These are phyloP conservation scores for Spinus olivaceus DNA, from an alignment of 2,797 vertebrate genomes.

Conservation along the genomic window DNA sequence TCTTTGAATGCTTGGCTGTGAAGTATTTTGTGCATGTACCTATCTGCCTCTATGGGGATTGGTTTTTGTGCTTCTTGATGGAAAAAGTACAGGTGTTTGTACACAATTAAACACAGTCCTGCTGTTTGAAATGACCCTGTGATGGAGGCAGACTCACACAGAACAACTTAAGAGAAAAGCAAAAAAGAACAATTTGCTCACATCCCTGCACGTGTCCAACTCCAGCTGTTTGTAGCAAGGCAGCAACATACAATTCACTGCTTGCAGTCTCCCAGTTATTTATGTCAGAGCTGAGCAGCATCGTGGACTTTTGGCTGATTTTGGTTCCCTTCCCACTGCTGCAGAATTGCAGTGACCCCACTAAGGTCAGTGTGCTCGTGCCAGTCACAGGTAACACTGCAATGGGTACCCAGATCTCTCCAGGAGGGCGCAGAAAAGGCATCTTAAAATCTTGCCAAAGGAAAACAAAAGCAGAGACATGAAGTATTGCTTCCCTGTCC, in stretches of 20 bases:
- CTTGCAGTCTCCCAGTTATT: not conserved
- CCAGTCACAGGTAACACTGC: not conserved
- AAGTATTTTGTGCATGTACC: not conserved
- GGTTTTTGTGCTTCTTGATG: not conserved
- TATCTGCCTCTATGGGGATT: not conserved
- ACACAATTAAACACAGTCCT: not conserved
- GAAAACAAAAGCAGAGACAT: not conserved
- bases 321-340: not conserved
- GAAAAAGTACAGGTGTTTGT: not conserved
- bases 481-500: not conserved
- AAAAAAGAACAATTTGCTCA: not conserved
- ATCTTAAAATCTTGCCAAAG: not conserved
- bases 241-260: not conserved
- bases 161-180: not conserved
- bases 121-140: not conserved
- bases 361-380: not conserved
- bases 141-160: not conserved
- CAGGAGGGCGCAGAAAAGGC: not conserved
- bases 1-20: not conserved
- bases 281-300: not conserved
- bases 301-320: not conserved
- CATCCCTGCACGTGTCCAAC: not conserved
- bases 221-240: not conserved
- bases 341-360: not conserved
- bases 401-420: not conserved